Conservation (phyloP, 2,797 vertebrate species). For the Spondyliosoma cantharus region DNA sequence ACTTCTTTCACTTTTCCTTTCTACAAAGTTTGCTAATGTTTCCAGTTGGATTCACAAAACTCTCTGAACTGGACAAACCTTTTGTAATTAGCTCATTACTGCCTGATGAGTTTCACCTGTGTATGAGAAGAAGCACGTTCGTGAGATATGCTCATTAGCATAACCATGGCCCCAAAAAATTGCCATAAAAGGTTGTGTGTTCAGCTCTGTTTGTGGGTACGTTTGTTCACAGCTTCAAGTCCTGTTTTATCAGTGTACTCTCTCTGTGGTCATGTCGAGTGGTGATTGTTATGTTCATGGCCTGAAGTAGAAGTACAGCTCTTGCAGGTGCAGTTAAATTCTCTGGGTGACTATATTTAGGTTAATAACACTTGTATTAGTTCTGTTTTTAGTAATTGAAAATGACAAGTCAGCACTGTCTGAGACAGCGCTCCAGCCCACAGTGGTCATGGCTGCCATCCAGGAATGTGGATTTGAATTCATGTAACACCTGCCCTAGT, state of each 20-base stretch:
- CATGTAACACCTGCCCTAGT: too few relatives aligned
- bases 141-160: neutral
- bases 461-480: too few relatives aligned
- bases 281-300: too few relatives aligned
- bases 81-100: neutral
- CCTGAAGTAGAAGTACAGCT: too few relatives aligned
- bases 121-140: neutral
- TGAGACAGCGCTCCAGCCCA: too few relatives aligned
- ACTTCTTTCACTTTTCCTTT: neutral
- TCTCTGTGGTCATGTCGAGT: neutral
- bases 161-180: neutral
- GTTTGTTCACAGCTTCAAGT: neutral
- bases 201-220: neutral
- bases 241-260: conserved; percentile 2
- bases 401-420: too few relatives aligned
- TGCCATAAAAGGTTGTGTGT: conserved; percentile 5
- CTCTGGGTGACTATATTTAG: too few relatives aligned
- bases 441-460: too few relatives aligned
- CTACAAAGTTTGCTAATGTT: neutral
- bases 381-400: too few relatives aligned
- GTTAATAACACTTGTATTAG: too few relatives aligned
- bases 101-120: conserved; percentile 5
- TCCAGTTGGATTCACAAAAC: neutral
- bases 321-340: too few relatives aligned
- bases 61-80: neutral